Base-by-base conservation (phyloP, 2,797 vertebrate genomes). In the Monodelphis domestica region DNA sequence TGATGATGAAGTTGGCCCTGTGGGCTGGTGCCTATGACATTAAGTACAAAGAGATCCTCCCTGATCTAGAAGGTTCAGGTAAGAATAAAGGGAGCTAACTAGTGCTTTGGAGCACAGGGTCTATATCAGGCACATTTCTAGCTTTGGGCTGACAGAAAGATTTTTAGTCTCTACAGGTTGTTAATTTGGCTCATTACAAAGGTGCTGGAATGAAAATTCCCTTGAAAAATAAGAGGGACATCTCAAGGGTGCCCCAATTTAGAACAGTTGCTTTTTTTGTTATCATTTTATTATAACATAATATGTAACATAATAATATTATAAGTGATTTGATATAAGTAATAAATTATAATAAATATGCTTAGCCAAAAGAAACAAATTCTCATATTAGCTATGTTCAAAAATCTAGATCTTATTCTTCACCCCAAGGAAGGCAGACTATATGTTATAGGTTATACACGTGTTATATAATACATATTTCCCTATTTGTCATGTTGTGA, bases 171-270 rank as follows among this genome's bases (percentile, higher is more conserved):
- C 45, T 78, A 50, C n/a, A 91, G 6, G 53, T 56, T 91, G 87
- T 95, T 88, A 45, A 6, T 54, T 89, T 94, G 87, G 33, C 53
- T 92, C 63, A 57, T 95, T 78, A 29, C 54, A 89, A 30, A 54
- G 30, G 50, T 89, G 7, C 1, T 94, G 28, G 33, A 84, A 89
- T 93, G 53, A 92, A 95, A 91, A 84, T 45, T 87, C 54, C 93
- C 38, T 91, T 52, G 11, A 59, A 84, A 91, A 94, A 57, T 53
- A 52, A 87, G 4, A 91, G 52, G 6, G 38, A 93, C n/a, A 89
- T 87, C 84, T 95, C 88, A 91, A 88, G 11, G 45, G 29, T 33
- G 0, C 45, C 54, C 17, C 54, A 91, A 54, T 28, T 50, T 87
- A 11, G 29, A 91, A 54, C 28, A 57, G 70, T 2, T 26, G 45